Evolutionary conservation across 2,113 vertebrate genomes (phyloP).

Genomic region (Gila orcuttii): DNA sequence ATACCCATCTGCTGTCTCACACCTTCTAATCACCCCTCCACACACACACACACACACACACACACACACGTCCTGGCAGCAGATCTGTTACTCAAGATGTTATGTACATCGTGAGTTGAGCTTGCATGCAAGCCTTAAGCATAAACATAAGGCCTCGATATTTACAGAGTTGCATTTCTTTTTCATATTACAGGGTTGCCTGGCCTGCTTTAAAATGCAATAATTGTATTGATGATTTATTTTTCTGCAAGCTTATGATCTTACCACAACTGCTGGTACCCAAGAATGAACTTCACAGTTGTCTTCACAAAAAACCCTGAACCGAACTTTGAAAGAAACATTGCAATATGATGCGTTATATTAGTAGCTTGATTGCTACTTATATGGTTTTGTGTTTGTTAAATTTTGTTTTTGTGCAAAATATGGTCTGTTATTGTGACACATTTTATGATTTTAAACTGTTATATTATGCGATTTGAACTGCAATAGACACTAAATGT

Average conservation of each 20-base stretch:
- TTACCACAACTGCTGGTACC: too few relatives aligned
- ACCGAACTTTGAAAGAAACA: too few relatives aligned
- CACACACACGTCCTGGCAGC: conserved; percentile 34
- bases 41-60: conserved; percentile 32
- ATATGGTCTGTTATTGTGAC: neutral
- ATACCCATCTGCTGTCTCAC: conserved; percentile 81
- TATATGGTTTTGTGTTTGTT: neutral
- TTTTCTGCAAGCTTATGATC: neutral
- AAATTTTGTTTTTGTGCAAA: neutral
- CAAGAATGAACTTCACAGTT: too few relatives aligned
- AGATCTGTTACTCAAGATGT: conserved; percentile 44
- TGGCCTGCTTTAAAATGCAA: neutral
- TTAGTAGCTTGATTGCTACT: neutral
- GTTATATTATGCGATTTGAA: neutral
- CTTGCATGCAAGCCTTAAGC: conserved; percentile 34
- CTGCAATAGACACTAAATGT: neutral
- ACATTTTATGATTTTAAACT: neutral
- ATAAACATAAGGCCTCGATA: neutral
- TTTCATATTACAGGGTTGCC: neutral
- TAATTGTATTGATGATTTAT: neutral
- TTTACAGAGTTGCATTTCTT: neutral
- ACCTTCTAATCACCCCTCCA: conserved; percentile 72
- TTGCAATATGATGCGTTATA: neutral
- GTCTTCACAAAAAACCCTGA: too few relatives aligned
- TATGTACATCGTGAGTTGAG: neutral